Evolutionary conservation across 1,140 invertebrate genomes (phyloP).

Genomic region (Neelides sp.): DNA sequence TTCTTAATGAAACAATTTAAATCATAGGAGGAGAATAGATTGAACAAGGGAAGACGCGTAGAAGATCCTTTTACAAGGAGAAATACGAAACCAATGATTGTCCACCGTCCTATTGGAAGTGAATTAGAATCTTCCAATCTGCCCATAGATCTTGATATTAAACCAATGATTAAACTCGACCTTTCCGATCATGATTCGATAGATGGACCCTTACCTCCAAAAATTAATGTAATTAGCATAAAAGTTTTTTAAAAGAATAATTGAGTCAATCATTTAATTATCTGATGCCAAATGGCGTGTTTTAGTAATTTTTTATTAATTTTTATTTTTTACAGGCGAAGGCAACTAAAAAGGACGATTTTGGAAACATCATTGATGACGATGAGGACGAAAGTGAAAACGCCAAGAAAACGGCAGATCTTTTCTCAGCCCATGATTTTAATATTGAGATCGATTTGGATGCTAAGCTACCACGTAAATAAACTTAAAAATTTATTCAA

Average conservation of each 20-base stretch:
- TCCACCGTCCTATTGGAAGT: slow-evolving; percentile 30
- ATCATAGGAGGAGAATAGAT: slow-evolving; percentile 49
- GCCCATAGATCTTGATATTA: too few relatives aligned
- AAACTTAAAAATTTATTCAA: neutral
- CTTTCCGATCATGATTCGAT: too few relatives aligned
- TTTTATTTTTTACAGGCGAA: too few relatives aligned
- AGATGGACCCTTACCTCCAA: too few relatives aligned
- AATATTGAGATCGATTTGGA: slow-evolving; percentile 90
- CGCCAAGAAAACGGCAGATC: slow-evolving; percentile 43
- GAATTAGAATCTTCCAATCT: too few relatives aligned
- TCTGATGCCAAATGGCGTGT: too few relatives aligned
- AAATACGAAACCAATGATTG: slow-evolving; percentile 78
- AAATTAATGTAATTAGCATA: too few relatives aligned
- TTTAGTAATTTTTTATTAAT: too few relatives aligned
- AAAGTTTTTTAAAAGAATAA: too few relatives aligned
- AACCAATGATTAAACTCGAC: too few relatives aligned
- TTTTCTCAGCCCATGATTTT: slow-evolving; percentile 91
- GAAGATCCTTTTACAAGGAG: slow-evolving; percentile 90
- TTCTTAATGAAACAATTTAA: slow-evolving; percentile 3
- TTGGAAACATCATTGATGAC: neutral
- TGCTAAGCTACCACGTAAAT: slow-evolving; percentile 62
- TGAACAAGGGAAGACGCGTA: slow-evolving; percentile 62
- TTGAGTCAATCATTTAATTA: too few relatives aligned
- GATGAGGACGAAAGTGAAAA: neutral
- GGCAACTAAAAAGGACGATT: too few relatives aligned